Evolutionary conservation across 2,888 invertebrate genomes (phyloP).

Genomic region (Tanypteryx hageni): DNA sequence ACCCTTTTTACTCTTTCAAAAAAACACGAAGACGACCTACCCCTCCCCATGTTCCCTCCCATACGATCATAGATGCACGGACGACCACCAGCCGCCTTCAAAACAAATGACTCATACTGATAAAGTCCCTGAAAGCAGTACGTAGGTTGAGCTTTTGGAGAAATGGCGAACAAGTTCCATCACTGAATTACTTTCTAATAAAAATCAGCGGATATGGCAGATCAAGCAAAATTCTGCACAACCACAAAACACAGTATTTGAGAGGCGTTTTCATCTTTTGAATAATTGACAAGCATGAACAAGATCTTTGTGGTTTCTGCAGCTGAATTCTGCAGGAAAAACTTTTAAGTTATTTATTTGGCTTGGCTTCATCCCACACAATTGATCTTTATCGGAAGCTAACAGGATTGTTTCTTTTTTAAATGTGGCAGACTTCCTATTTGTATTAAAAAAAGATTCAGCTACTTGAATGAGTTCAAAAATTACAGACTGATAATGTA

Average conservation of each 20-base stretch:
- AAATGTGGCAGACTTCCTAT: not conserved
- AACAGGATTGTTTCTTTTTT: not conserved
- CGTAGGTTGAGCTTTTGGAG: not conserved
- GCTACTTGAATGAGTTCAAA: not conserved
- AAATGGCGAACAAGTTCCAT: not conserved
- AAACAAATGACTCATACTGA: not conserved
- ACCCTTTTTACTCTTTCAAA: not conserved
- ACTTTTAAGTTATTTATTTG: not conserved
- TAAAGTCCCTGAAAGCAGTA: not conserved
- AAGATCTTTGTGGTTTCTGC: not conserved
- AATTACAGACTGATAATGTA: not conserved
- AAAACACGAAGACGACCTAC: not conserved
- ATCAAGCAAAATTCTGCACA: not conserved
- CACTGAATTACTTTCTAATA: not conserved
- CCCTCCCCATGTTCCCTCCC: not conserved
- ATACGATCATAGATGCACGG: not conserved
- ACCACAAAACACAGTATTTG: constrained; percentile 10
- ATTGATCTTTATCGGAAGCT: not conserved
- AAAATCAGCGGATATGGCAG: not conserved
- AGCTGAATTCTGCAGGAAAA: not conserved
- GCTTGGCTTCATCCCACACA: constrained; percentile 17
- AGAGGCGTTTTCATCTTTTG: not conserved
- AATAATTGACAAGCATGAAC: not conserved
- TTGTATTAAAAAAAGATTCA: not conserved
- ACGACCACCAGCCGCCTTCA: constrained; percentile 13